These are phyloP conservation scores for Zosterops japonicus DNA, from an alignment of 2,113 vertebrate genomes.

Conservation along the genomic window DNA sequence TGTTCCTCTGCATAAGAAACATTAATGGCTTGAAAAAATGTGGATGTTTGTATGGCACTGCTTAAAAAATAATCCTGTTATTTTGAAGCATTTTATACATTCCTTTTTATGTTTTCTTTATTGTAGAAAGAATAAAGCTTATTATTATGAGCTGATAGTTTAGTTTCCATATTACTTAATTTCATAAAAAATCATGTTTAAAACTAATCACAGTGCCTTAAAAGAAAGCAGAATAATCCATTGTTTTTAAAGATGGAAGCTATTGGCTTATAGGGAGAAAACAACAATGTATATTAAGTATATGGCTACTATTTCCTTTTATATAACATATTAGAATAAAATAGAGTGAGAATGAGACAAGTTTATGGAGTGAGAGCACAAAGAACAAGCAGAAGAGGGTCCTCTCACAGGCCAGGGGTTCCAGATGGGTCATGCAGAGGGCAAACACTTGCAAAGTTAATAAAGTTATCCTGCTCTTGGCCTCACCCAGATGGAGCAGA, in stretches of 20 bases:
- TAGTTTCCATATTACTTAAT: neutral
- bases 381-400: neutral
- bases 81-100: neutral
- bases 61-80: neutral
- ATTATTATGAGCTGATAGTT: neutral
- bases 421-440: neutral
- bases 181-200: neutral
- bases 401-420: neutral
- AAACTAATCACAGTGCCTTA: neutral
- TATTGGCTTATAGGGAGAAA: neutral
- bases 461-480: neutral
- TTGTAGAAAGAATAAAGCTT: neutral
- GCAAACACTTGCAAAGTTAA: neutral
- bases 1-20: neutral
- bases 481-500: neutral
- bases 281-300: neutral
- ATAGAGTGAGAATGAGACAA: neutral
- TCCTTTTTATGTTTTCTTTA: neutral
- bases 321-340: neutral
- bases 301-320: neutral
- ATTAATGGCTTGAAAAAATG: neutral
- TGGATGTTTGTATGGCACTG: neutral
- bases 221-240: neutral
- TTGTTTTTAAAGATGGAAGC: neutral
- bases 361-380: neutral